These are phyloP conservation scores for Caenorhabditis wallacei DNA, from an alignment of 2,888 invertebrate genomes.

Conservation along the genomic window DNA sequence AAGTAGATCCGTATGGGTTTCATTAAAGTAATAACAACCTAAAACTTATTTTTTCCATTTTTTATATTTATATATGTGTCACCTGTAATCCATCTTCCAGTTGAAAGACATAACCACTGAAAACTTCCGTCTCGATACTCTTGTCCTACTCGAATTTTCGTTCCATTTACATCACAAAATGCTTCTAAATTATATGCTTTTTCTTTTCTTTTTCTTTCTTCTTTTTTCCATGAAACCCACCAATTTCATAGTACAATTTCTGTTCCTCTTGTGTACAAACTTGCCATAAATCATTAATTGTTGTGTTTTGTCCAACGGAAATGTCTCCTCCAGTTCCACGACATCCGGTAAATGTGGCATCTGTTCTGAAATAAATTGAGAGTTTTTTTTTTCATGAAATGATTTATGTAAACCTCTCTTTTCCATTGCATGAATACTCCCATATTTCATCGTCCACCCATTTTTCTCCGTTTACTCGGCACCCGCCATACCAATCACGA, in stretches of 20 bases:
- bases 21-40: slow-evolving; percentile 82
- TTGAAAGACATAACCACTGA: slow-evolving; percentile 80
- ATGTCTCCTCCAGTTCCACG: slow-evolving; percentile 55
- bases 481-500: slow-evolving; percentile 81
- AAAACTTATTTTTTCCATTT: neutral
- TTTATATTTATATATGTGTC: neutral
- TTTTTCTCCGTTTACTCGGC: slow-evolving; percentile 71
- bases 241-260: slow-evolving; percentile 77
- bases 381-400: neutral
- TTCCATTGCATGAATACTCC: slow-evolving; percentile 75
- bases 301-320: slow-evolving; percentile 71
- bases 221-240: slow-evolving; percentile 58
- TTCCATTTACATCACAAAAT: slow-evolving; percentile 74
- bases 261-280: slow-evolving; percentile 44
- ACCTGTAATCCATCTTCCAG: slow-evolving; percentile 82
- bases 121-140: slow-evolving; percentile 77
- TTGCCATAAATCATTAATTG: slow-evolving; percentile 79
- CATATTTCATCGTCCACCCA: slow-evolving; percentile 81
- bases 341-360: slow-evolving; percentile 62
- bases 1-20: slow-evolving; percentile 77
- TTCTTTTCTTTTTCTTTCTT: neutral
- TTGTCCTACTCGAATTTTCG: slow-evolving; percentile 74
- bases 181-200: slow-evolving; percentile 71
- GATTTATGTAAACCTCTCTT: slow-evolving; percentile 18
- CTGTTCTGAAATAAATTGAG: slow-evolving; percentile 25